phyloP scores from a whole-genome alignment of 2,888 invertebrate species.

The Eulithis testata region DNA sequence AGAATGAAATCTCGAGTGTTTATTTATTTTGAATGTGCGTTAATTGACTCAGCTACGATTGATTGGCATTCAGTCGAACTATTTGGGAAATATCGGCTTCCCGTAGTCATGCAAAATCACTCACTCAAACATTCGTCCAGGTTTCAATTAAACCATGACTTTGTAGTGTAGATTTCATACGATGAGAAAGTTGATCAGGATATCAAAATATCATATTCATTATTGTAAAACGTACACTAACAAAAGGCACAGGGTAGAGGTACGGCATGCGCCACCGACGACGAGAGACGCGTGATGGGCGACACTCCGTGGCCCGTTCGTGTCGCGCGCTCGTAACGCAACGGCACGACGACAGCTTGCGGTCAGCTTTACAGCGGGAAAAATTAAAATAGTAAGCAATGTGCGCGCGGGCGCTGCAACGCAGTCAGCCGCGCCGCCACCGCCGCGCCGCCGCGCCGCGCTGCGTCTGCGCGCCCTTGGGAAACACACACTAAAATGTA shows the following conservation, averaged over 20 bases:
- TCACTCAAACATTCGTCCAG: no score
- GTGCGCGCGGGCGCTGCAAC: constrained; percentile 35
- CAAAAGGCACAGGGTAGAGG: no score
- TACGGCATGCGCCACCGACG: neutral
- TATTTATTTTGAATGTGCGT: constrained; percentile 11
- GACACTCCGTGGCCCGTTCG: neutral
- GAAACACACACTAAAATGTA: constrained; percentile 79
- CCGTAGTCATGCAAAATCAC: no score
- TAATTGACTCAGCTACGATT: constrained; percentile 19
- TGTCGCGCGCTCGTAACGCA: constrained; percentile 8
- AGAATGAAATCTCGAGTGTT: constrained; percentile 3
- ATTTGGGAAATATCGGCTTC: neutral
- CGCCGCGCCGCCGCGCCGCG: constrained; percentile 28
- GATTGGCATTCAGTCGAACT: constrained; percentile 12
- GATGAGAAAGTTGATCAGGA: no score
- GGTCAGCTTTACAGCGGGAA: constrained; percentile 66
- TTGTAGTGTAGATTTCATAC: no score
- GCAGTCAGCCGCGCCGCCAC: constrained; percentile 23
- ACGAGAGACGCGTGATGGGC: neutral
- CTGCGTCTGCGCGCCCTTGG: constrained; percentile 66
- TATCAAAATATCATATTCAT: no score
- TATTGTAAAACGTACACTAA: no score
- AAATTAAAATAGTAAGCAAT: constrained; percentile 56
- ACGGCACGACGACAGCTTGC: constrained; percentile 41
- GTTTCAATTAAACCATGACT: no score